Evolutionary conservation across 2,888 invertebrate species (phyloP).

Genomic region (Marronus borbonicus): DNA sequence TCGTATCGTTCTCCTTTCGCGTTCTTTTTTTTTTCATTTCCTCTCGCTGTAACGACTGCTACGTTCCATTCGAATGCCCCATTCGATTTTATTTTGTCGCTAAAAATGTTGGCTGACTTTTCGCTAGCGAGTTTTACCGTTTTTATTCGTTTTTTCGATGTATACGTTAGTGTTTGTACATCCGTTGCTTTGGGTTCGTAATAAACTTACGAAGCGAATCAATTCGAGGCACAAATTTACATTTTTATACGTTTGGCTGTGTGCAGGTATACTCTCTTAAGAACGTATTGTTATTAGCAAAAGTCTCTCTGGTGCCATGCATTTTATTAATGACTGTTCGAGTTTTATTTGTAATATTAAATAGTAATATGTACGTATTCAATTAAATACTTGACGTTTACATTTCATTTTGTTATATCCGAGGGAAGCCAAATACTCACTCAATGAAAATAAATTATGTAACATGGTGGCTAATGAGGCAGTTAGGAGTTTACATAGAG

Average conservation of each 20-base stretch:
- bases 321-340: too few relatives aligned
- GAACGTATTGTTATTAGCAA: too few relatives aligned
- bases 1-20: neutral
- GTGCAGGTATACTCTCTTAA: too few relatives aligned
- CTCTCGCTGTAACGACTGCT: conserved; percentile 12
- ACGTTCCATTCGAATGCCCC: conserved; percentile 14
- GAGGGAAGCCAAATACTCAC: too few relatives aligned
- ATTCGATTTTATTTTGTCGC: conserved; percentile 21
- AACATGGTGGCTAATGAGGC: too few relatives aligned
- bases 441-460: too few relatives aligned
- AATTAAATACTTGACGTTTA: too few relatives aligned
- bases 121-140: neutral
- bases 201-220: conserved; percentile 16
- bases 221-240: neutral
- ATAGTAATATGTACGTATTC: too few relatives aligned
- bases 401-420: too few relatives aligned
- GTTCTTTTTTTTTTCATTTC: conserved; percentile 19
- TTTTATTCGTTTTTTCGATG: neutral
- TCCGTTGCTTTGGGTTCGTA: neutral
- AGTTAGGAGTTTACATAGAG: too few relatives aligned
- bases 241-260: neutral
- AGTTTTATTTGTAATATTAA: too few relatives aligned
- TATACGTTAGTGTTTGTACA: neutral
- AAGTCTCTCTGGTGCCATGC: too few relatives aligned
- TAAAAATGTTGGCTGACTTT: conserved; percentile 8